A percentile compares a stretch with the other conserved stretches of the same genome.
Evolutionary conservation across 2,888 invertebrate species (phyloP).

Genomic region (Sminthurides aquaticus): DNA sequence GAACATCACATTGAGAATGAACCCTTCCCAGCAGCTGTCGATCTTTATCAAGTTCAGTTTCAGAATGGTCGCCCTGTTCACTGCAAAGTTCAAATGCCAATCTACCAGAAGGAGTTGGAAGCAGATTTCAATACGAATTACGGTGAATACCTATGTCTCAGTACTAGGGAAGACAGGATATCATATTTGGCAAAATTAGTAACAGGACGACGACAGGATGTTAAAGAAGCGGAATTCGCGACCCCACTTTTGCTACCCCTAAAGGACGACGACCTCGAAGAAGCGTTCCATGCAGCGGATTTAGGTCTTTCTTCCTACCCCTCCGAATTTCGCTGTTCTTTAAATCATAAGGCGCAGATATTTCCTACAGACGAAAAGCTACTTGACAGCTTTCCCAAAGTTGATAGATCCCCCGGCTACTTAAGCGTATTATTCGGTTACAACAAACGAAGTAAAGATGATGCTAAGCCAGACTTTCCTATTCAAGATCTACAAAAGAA

Average conservation of each 20-base stretch:
- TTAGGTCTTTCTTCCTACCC: neutral
- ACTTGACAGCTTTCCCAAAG: constrained; percentile 28
- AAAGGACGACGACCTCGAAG: constrained; percentile 17
- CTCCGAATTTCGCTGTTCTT: neutral
- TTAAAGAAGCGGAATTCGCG: constrained; percentile 25
- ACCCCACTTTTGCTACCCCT: constrained; percentile 27
- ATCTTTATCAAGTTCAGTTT: constrained; percentile 34
- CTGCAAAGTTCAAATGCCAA: constrained; percentile 34
- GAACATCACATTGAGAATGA: neutral
- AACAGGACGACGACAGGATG: constrained; percentile 33
- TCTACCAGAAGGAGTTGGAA: constrained; percentile 31
- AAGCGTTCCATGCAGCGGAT: constrained; percentile 8
- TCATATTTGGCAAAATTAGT: constrained; percentile 28
- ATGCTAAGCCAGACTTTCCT: constrained; percentile 9
- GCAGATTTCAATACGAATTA: constrained; percentile 38
- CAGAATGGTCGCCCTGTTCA: constrained; percentile 29
- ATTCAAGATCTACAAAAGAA: constrained; percentile 20
- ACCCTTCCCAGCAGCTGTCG: constrained; percentile 24
- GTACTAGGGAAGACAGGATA: constrained; percentile 27
- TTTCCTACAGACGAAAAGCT: constrained; percentile 29
- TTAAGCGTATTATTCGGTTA: constrained; percentile 34
- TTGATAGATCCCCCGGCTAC: constrained; percentile 27
- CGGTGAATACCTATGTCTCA: constrained; percentile 34
- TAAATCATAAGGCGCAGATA: neutral
- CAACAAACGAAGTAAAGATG: constrained; percentile 12